These are phyloP conservation scores for Meganola albula DNA, from an alignment of 2,888 invertebrate genomes.

Conservation along the genomic window DNA sequence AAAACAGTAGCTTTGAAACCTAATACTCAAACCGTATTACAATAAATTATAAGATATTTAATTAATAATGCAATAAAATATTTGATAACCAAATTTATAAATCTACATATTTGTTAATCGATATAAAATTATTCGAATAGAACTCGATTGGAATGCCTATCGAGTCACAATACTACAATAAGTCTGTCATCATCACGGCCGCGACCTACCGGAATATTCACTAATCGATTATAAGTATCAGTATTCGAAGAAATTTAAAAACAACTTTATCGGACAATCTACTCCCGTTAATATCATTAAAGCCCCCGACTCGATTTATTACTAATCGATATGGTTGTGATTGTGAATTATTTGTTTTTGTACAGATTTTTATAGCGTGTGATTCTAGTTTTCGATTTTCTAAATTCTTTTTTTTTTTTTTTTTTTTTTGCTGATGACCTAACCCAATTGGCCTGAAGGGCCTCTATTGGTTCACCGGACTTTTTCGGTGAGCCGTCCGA, in stretches of 20 bases:
- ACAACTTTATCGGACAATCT: slow-evolving; percentile 47
- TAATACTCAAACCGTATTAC: slow-evolving; percentile 12
- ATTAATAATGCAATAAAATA: slow-evolving; percentile 35
- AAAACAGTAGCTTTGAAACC: slow-evolving; percentile 23
- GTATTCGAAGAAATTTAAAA: slow-evolving; percentile 45
- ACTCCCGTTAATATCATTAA: slow-evolving; percentile 58
- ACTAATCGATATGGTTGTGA: slow-evolving; percentile 47
- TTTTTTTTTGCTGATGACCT: too few species aligned
- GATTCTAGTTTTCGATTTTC: too few species aligned
- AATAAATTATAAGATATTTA: slow-evolving; percentile 14
- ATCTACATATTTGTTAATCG: slow-evolving; percentile 27
- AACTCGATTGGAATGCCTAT: slow-evolving; percentile 42
- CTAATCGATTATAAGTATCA: slow-evolving; percentile 56
- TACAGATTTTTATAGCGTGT: slow-evolving; percentile 30
- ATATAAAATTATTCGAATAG: slow-evolving; percentile 19
- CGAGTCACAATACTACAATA: slow-evolving; percentile 35
- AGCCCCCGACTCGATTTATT: slow-evolving; percentile 57
- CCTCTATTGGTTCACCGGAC: too few species aligned
- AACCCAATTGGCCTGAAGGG: too few species aligned
- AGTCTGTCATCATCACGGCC: slow-evolving; percentile 36
- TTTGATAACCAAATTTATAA: slow-evolving; percentile 34
- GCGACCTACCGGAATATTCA: slow-evolving; percentile 44
- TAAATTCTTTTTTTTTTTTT: too few species aligned
- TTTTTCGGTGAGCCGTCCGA: too few species aligned
- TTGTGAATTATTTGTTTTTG: slow-evolving; percentile 49